These are phyloP conservation scores for Ips typographus DNA, from an alignment of 1,140 invertebrate species.

Conservation along the genomic window DNA sequence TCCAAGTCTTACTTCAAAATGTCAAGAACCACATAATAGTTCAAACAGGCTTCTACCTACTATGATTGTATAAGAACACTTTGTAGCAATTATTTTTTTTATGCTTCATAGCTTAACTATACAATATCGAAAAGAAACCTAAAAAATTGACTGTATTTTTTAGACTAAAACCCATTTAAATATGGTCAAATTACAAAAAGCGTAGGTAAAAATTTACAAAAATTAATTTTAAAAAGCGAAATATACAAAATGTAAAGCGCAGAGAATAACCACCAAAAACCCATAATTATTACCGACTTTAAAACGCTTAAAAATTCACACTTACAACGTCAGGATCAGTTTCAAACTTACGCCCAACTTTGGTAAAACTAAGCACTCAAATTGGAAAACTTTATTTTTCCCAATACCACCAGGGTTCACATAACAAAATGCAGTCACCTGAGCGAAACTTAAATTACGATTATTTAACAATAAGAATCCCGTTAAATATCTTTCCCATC, in stretches of 20 bases:
- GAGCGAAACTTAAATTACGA: neutral
- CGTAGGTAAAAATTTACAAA: conserved; percentile 26
- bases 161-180: conserved; percentile 4
- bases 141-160: conserved; percentile 25
- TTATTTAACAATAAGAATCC: conserved; percentile 1
- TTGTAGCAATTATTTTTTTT: neutral
- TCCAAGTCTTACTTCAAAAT: neutral
- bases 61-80: neutral
- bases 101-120: neutral
- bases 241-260: conserved; percentile 12
- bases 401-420: neutral
- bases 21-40: conserved; percentile 13
- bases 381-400: neutral
- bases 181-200: conserved; percentile 11
- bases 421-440: neutral
- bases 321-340: neutral
- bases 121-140: conserved; percentile 9
- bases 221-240: conserved; percentile 16
- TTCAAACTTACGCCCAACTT: neutral
- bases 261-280: conserved; percentile 2
- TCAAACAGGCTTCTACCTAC: neutral
- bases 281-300: neutral
- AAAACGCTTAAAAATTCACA: neutral
- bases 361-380: neutral
- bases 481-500: neutral